Percentiles rank a stretch among this genome's conserved stretches.
Evolutionary conservation across 92 coral and sea anemone genomes (phyloP).

Genomic region (Umimayanthus chanpuru): DNA sequence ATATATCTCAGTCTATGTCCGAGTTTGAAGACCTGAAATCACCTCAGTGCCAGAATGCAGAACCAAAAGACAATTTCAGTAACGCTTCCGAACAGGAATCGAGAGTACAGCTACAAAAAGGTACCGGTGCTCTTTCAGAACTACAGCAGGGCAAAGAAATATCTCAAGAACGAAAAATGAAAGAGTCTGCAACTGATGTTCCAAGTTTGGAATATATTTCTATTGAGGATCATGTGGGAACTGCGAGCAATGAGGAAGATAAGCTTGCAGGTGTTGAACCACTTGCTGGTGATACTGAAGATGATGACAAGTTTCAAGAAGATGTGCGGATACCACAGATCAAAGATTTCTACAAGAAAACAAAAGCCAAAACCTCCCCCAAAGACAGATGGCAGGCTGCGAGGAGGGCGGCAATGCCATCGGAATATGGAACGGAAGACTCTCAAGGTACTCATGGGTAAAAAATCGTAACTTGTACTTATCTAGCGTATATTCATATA

Average conservation of each 20-base stretch:
- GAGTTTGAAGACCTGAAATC: constrained; percentile 1
- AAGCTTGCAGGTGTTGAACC: background rate
- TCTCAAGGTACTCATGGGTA: constrained; percentile 2
- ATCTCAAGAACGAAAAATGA: background rate
- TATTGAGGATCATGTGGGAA: background rate
- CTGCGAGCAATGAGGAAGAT: background rate
- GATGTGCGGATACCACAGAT: background rate
- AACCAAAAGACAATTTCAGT: background rate
- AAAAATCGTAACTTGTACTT: background rate
- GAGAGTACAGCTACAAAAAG: background rate
- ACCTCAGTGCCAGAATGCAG: background rate
- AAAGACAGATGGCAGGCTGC: constrained; percentile 3
- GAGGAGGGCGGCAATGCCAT: constrained; percentile 4
- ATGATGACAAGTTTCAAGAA: background rate
- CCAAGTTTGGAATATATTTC: background rate
- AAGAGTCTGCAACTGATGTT: background rate
- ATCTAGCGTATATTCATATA: background rate
- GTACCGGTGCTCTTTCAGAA: background rate
- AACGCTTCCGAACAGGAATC: background rate
- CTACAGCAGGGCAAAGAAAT: background rate
- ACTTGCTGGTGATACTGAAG: background rate
- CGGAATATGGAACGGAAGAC: background rate
- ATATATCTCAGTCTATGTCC: background rate
- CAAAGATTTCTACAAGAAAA: background rate
- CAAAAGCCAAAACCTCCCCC: background rate